A percentile compares a stretch with the other conserved stretches of the same genome.
These are phyloP conservation scores for Poecilia velifera DNA, from an alignment of 2,797 vertebrate genomes.

Conservation along the genomic window DNA sequence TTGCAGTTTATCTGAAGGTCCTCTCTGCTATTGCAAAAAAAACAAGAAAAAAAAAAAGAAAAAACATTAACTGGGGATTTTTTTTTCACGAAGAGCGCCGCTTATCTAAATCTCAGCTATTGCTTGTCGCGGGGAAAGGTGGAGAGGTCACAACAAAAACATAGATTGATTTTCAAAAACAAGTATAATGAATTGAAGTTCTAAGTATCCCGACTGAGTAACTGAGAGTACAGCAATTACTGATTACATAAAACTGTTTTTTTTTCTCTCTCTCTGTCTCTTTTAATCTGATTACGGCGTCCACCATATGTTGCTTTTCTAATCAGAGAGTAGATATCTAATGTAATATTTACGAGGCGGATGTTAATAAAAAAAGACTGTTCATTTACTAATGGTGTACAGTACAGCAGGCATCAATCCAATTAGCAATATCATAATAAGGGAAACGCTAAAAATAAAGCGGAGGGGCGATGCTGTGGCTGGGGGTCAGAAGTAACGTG, in stretches of 20 bases:
- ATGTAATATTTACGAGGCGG: constrained; percentile 98
- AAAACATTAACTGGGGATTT: constrained; percentile 84
- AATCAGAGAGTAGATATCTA: constrained; percentile 84
- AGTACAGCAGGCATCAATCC: constrained; percentile 90
- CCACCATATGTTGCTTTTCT: constrained; percentile 54
- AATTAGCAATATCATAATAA: constrained; percentile 89
- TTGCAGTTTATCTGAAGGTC: constrained; percentile 85
- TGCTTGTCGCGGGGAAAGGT: constrained; percentile 27
- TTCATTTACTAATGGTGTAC: constrained; percentile 98
- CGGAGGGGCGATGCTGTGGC: constrained; percentile 8
- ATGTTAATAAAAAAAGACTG: constrained; percentile 97
- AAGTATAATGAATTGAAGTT: constrained; percentile 11
- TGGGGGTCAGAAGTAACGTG: constrained; percentile 39
- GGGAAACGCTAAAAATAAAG: constrained; percentile 72
- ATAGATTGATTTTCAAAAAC: constrained; percentile 17
- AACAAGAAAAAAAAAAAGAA: constrained; percentile 83
- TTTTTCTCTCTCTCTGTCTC: constrained; percentile 18
- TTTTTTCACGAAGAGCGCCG: constrained; percentile 60
- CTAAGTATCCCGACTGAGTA: constrained; percentile 17
- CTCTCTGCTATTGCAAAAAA: constrained; percentile 70
- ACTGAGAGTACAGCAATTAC: constrained; percentile 25
- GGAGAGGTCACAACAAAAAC: constrained; percentile 14
- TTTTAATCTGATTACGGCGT: constrained; percentile 68
- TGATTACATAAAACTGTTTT: constrained; percentile 49
- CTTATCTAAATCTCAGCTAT: constrained; percentile 80